These are phyloP conservation scores for Mus musculus DNA, from an alignment of 2,113 vertebrate species.

Conservation along the genomic window DNA sequence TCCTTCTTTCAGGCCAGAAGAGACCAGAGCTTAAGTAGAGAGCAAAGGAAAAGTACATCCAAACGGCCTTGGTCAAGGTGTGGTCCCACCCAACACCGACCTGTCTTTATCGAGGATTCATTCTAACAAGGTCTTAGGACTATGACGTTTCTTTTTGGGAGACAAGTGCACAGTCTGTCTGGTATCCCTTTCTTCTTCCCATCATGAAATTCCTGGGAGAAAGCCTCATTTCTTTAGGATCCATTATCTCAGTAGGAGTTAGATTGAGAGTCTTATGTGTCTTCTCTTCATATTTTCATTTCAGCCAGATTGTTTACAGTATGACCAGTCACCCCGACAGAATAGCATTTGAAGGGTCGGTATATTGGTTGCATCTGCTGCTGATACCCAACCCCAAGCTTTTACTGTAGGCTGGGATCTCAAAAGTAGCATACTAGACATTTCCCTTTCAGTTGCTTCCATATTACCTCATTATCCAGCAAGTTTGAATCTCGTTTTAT, in stretches of 20 bases:
- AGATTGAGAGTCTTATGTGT: background rate
- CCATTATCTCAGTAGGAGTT: background rate
- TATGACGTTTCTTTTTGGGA: background rate
- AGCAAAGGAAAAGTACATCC: background rate
- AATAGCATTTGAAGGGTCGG: background rate
- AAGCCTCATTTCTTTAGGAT: background rate
- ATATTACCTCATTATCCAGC: too few relatives aligned
- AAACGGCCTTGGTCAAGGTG: background rate
- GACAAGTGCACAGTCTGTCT: background rate
- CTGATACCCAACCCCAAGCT: slow-evolving; percentile 1
- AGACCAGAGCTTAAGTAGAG: background rate
- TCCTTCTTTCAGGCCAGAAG: background rate
- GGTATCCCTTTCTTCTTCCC: background rate
- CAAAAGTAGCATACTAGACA: background rate
- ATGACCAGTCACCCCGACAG: background rate
- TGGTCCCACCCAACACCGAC: background rate
- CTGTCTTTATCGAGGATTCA: background rate
- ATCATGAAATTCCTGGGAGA: background rate
- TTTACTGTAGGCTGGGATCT: slow-evolving; percentile 39
- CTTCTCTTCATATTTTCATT: background rate
- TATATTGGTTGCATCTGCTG: background rate
- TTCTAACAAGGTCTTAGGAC: background rate
- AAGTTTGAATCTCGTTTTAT: background rate
- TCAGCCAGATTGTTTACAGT: background rate
- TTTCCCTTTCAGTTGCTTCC: background rate